These are phyloP conservation scores for Danio aesculapii DNA, from an alignment of 2,797 vertebrate genomes.

Conservation along the genomic window DNA sequence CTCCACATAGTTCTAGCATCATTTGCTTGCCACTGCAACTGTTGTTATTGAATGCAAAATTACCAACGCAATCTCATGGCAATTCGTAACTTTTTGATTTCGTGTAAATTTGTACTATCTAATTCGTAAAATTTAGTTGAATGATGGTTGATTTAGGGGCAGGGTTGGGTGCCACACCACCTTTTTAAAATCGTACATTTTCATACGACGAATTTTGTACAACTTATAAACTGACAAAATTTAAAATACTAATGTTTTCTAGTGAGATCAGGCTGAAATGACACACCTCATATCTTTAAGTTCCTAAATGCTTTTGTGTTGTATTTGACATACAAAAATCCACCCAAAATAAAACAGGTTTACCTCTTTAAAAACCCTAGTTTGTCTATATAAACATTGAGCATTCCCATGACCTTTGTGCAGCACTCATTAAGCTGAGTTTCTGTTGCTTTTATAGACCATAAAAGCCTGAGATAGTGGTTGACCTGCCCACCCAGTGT, in stretches of 20 bases:
- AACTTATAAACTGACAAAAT: too few relatives aligned
- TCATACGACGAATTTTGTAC: too few relatives aligned
- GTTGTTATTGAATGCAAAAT: background rate
- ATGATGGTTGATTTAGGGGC: too few relatives aligned
- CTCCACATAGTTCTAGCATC: background rate
- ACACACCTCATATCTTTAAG: background rate
- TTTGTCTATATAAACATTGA: conserved; percentile 24
- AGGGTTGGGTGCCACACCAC: too few relatives aligned
- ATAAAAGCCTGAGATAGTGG: conserved; percentile 48
- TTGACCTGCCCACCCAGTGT: conserved; percentile 16
- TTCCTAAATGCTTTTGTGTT: background rate
- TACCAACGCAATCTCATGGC: too few relatives aligned
- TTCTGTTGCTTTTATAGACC: conserved; percentile 44
- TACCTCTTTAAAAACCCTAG: background rate
- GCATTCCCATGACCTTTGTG: conserved; percentile 45
- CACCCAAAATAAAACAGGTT: background rate
- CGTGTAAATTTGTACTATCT: too few relatives aligned
- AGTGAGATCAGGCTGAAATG: too few relatives aligned
- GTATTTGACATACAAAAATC: background rate
- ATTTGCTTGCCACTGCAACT: conserved; percentile 4
- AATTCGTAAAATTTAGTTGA: too few relatives aligned
- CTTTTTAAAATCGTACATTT: too few relatives aligned
- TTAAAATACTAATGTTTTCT: too few relatives aligned
- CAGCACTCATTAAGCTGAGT: conserved; percentile 21
- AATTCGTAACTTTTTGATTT: too few relatives aligned